phyloP scores from a whole-genome alignment of 2,888 invertebrate genomes.

The Pseudoips prasinana region DNA sequence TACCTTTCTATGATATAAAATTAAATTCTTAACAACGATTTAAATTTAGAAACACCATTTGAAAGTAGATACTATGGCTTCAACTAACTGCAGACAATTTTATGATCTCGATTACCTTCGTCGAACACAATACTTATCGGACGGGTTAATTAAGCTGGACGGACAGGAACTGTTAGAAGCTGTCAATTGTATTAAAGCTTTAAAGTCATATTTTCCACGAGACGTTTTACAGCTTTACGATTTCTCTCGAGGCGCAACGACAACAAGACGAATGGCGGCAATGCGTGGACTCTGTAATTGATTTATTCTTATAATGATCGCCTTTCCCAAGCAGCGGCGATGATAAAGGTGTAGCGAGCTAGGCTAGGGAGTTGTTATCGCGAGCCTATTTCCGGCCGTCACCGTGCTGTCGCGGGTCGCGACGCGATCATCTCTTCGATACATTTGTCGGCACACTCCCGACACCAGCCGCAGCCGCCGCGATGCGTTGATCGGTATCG shows the following conservation, averaged over 20 bases:
- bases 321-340: conserved; percentile 68
- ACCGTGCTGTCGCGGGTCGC: conserved; percentile 58
- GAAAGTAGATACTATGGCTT: too few species aligned
- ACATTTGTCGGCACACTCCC: conserved; percentile 76
- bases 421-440: conserved; percentile 74
- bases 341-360: conserved; percentile 68
- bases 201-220: conserved; percentile 35
- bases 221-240: conserved; percentile 46
- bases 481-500: conserved; percentile 64
- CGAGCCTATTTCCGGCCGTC: conserved; percentile 78
- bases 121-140: conserved; percentile 44
- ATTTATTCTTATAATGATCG: conserved; percentile 76
- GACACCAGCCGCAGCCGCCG: conserved; percentile 46
- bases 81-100: conserved; percentile 36
- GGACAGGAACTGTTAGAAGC: conserved; percentile 30
- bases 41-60: too few species aligned
- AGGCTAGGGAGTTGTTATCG: conserved; percentile 76
- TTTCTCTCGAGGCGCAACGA: conserved; percentile 40
- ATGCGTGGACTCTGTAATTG: conserved; percentile 55
- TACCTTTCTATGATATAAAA: too few species aligned
- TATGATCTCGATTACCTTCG: conserved; percentile 47
- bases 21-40: too few species aligned
- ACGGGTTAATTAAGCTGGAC: conserved; percentile 48
- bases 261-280: conserved; percentile 40
- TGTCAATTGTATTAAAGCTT: conserved; percentile 37